A percentile compares a stretch with the other conserved stretches of the same genome.
Conservation (phyloP, 2,888 invertebrate species). For the Acleris holmiana region DNA sequence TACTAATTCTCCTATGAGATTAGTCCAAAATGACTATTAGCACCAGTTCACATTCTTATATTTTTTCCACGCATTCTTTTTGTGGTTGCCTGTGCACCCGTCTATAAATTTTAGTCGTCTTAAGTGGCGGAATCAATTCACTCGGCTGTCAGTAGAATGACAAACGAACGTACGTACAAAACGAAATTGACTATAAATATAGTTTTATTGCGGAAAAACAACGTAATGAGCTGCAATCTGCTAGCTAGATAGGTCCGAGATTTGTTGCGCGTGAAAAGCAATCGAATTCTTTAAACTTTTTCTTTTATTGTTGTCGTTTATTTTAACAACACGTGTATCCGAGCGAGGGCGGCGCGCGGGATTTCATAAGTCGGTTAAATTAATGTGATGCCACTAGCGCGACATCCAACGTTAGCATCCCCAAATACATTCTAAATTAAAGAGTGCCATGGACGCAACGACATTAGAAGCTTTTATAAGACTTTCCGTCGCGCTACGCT, state of each 20-base stretch:
- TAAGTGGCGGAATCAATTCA: constrained; percentile 25
- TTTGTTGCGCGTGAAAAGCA: constrained; percentile 26
- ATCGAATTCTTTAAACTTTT: constrained; percentile 32
- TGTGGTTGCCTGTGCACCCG: constrained; percentile 11
- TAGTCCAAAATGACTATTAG: neutral
- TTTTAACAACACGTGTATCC: constrained; percentile 32
- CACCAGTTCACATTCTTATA: neutral
- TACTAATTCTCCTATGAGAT: too few species aligned
- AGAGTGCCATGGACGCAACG: constrained; percentile 51
- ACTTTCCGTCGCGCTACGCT: constrained; percentile 57
- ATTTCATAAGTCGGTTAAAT: constrained; percentile 60
- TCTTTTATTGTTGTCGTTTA: constrained; percentile 35
- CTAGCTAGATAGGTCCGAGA: constrained; percentile 13
- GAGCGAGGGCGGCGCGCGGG: constrained; percentile 46
- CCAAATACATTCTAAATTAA: constrained; percentile 66
- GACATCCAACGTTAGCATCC: constrained; percentile 53
- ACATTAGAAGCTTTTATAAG: constrained; percentile 56
- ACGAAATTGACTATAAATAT: constrained; percentile 31
- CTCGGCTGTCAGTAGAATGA: constrained; percentile 28
- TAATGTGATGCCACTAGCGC: constrained; percentile 50
- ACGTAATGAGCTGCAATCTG: constrained; percentile 10
- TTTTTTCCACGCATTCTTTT: constrained; percentile 11
- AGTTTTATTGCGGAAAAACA: constrained; percentile 32
- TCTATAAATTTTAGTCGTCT: constrained; percentile 20
- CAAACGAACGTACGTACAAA: constrained; percentile 21